Percentiles rank a stretch among this genome's conserved stretches.
phyloP scores from a whole-genome alignment of 2,888 invertebrate species.

The Prenolepis imparis region DNA sequence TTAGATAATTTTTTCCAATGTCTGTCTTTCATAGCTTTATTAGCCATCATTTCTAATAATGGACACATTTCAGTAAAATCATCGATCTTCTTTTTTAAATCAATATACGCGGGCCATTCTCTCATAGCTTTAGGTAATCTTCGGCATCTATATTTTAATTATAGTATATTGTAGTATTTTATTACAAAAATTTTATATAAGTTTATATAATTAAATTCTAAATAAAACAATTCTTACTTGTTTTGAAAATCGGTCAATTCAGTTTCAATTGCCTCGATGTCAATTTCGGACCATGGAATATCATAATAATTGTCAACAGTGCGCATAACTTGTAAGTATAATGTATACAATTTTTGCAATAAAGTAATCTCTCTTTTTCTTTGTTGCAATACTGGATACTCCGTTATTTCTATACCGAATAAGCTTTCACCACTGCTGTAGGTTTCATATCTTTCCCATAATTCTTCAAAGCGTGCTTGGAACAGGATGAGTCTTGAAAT shows the following conservation, averaged over 20 bases:
- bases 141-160: slow-evolving; percentile 90
- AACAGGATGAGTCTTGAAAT: slow-evolving; percentile 89
- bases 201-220: neutral
- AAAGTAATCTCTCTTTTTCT: slow-evolving; percentile 95
- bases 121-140: slow-evolving; percentile 94
- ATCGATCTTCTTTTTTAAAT: slow-evolving; percentile 95
- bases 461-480: slow-evolving; percentile 93
- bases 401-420: slow-evolving; percentile 94
- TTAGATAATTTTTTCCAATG: slow-evolving; percentile 91
- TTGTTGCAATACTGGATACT: slow-evolving; percentile 93
- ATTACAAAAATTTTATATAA: neutral
- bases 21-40: slow-evolving; percentile 93
- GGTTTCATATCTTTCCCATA: slow-evolving; percentile 93
- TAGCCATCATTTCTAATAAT: slow-evolving; percentile 94
- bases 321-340: slow-evolving; percentile 94
- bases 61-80: slow-evolving; percentile 96
- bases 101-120: slow-evolving; percentile 95
- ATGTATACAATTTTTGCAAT: slow-evolving; percentile 92
- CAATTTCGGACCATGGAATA: slow-evolving; percentile 93
- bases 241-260: slow-evolving; percentile 94
- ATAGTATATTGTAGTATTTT: slow-evolving; percentile 8
- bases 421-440: slow-evolving; percentile 94
- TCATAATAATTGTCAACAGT: slow-evolving; percentile 95
- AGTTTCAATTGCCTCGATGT: slow-evolving; percentile 93
- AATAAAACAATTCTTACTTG: slow-evolving; percentile 79